A percentile compares a stretch with the other conserved stretches of the same genome.
phyloP scores from a whole-genome alignment of 30 jellyfish, hydroid and myxozoan species.

The Pelagia noctiluca region DNA sequence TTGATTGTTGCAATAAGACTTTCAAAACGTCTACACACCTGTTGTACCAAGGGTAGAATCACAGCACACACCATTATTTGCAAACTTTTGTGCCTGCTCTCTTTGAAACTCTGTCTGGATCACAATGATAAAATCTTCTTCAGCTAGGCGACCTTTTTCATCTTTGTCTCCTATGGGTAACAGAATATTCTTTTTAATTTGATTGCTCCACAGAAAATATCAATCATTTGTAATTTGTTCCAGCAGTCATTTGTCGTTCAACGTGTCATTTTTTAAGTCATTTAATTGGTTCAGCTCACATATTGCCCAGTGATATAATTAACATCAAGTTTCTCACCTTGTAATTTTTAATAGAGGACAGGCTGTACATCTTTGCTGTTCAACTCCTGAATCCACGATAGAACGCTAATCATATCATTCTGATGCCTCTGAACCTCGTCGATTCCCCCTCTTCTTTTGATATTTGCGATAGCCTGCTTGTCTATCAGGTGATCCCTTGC shows the following conservation, averaged over 20 bases:
- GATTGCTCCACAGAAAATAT: too few relatives aligned
- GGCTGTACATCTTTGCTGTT: neutral
- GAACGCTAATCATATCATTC: constrained; percentile 25
- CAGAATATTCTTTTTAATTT: too few relatives aligned
- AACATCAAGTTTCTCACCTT: constrained; percentile 23
- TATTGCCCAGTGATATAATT: too few relatives aligned
- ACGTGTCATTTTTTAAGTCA: too few relatives aligned
- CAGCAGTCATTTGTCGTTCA: too few relatives aligned
- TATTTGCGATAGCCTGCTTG: constrained; percentile 4
- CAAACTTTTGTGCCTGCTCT: neutral
- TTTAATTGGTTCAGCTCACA: too few relatives aligned
- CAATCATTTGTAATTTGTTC: too few relatives aligned
- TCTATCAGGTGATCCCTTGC: constrained; percentile 4
- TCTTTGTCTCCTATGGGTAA: neutral
- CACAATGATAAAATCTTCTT: constrained; percentile 32
- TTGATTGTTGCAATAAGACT: neutral
- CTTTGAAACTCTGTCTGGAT: constrained; percentile 41
- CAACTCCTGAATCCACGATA: constrained; percentile 34
- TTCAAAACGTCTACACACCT: too few relatives aligned
- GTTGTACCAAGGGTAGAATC: constrained; percentile 54
- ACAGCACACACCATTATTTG: constrained; percentile 24
- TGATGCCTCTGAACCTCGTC: neutral
- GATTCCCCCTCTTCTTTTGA: neutral
- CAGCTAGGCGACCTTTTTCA: neutral
- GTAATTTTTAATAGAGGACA: constrained; percentile 42